A percentile compares a stretch with the other conserved stretches of the same genome.
These are phyloP conservation scores for Chaetodon trifasciatus DNA, from an alignment of 2,797 vertebrate species.

Conservation along the genomic window DNA sequence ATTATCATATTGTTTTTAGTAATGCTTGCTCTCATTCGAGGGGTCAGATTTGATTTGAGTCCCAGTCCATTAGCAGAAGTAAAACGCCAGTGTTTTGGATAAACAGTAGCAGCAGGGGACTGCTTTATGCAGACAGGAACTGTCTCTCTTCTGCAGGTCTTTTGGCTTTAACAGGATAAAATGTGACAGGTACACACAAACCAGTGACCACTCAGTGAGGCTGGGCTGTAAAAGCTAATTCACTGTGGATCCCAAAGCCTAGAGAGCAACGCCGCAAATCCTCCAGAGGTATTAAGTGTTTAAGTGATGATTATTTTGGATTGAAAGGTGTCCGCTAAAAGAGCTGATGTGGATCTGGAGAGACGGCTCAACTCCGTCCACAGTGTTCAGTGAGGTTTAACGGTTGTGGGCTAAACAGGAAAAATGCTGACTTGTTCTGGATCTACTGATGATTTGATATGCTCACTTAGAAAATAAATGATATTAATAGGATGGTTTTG, in stretches of 20 bases:
- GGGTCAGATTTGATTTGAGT: conserved; percentile 97
- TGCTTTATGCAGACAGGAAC: conserved; percentile 89
- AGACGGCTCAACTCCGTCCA: no score
- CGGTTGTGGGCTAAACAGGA: not conserved
- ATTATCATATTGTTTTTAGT: conserved; percentile 92
- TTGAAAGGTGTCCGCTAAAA: conserved; percentile 3
- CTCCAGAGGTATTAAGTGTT: conserved; percentile 10
- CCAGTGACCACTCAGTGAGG: conserved; percentile 29
- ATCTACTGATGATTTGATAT: not conserved
- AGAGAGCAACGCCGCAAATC: conserved; percentile 7
- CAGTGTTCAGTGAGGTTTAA: not conserved
- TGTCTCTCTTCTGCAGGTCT: conserved; percentile 86
- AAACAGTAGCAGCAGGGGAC: conserved; percentile 97
- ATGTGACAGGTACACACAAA: conserved; percentile 94
- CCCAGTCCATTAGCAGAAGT: conserved; percentile 92
- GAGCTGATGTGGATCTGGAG: conserved; percentile 12
- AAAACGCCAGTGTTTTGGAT: conserved; percentile 92
- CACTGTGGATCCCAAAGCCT: conserved; percentile 2
- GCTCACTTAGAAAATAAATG: not conserved
- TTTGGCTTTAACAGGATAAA: conserved; percentile 89
- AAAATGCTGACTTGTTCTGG: not conserved
- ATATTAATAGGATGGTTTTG: not conserved
- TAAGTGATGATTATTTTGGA: conserved; percentile 17
- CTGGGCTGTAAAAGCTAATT: conserved; percentile 8
- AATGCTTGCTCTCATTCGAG: conserved; percentile 93